Base-by-base conservation (phyloP, 2,888 invertebrate genomes). In the Gortyna flavago region DNA sequence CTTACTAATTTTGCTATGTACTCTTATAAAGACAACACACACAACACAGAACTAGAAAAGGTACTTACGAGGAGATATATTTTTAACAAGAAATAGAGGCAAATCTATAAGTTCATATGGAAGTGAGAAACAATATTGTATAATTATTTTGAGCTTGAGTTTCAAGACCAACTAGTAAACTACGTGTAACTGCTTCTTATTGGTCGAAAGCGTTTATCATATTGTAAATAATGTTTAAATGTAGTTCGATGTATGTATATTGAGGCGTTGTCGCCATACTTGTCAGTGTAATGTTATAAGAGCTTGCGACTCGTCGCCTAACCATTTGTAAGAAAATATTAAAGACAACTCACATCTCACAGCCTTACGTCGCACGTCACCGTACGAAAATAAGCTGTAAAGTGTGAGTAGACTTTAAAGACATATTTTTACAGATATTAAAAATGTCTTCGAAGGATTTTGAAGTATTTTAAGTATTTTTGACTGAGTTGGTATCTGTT, bases 231-330 rank as follows among this genome's bases (percentile, higher is more conserved):
- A 80, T 89, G 87, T 87, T 88, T 86, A 88, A 83, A 88, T 84
- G 87, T 87, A 89, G 83, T 81, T 89, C 77, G 88, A 85, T 89
- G 89, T 89, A 87, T 88, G 90, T 90, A 90, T 88, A 88, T 89
- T 87, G 87, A 77, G 87, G 87, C 87, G 79, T 32, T 32, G 65
- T 13, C 83, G 85, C 80, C 87, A 75, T 72, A 67, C 77, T 87
- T 84, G 85, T 88, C 89, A 88, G 85, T 66, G 59, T 87, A 83
- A 88, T 78, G 75, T 81, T 86, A 72, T 88, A 88, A 87, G 92
- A 92, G 92, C 92, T 92, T 90, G 91, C 90, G 89, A 89, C 85
- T 70, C 35, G 85, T 85, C 87, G 86, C 90, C 86, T 87, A 89
- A 89, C 87, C 87, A 77, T 87, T 81, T 88, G 79, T 90, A 89